phyloP scores from a whole-genome alignment of 2,888 invertebrate genomes.

The Scaeva pyrastri region DNA sequence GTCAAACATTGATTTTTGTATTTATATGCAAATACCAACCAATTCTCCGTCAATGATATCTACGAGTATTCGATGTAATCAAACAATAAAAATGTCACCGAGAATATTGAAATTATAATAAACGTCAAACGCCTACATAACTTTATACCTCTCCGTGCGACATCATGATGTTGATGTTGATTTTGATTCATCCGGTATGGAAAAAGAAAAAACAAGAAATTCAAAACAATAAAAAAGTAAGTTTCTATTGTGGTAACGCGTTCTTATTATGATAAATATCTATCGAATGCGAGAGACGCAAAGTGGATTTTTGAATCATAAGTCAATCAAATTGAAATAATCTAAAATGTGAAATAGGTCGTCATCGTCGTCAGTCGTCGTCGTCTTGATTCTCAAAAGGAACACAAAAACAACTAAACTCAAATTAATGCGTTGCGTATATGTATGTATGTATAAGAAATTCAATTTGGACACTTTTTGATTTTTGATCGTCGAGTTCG shows the following conservation, averaged over 20 bases:
- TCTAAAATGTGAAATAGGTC: constrained; percentile 75
- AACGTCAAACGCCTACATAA: constrained; percentile 64
- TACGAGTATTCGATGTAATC: constrained; percentile 26
- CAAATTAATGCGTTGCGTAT: constrained; percentile 30
- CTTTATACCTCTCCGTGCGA: background rate
- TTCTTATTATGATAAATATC: constrained; percentile 63
- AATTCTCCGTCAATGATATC: background rate
- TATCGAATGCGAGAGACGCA: constrained; percentile 69
- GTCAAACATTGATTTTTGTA: constrained; percentile 17
- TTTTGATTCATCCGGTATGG: constrained; percentile 68
- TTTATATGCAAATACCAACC: constrained; percentile 40
- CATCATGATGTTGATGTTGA: constrained; percentile 6
- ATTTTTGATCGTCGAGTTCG: constrained; percentile 57
- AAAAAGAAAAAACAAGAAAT: constrained; percentile 48
- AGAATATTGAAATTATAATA: constrained; percentile 30
- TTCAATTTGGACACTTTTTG: constrained; percentile 29
- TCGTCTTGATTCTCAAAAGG: constrained; percentile 14
- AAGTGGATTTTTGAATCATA: constrained; percentile 75
- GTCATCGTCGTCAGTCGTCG: constrained; percentile 52
- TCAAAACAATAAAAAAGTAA: constrained; percentile 32
- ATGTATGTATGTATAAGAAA: too few species aligned
- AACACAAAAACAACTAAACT: constrained; percentile 20
- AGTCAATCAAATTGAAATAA: constrained; percentile 76
- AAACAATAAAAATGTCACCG: constrained; percentile 59
- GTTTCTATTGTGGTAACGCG: constrained; percentile 56